Conservation (phyloP, 2,113 vertebrate genomes). For the Notarius lentiginosus region DNA sequence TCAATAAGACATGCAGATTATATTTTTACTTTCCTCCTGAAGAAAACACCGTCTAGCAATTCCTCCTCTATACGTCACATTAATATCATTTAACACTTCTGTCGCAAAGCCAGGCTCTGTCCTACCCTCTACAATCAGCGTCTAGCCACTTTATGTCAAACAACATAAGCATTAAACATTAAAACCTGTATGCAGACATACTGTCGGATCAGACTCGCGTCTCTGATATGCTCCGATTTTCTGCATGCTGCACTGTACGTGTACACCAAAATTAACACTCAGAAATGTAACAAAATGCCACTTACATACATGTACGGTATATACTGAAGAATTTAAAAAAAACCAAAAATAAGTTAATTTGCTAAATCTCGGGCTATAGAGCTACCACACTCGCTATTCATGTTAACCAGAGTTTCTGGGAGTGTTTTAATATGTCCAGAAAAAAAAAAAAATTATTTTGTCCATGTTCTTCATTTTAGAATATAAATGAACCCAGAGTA, state of each 20-base stretch:
- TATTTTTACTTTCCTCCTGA: neutral
- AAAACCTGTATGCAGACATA: too few species aligned
- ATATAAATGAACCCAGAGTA: neutral
- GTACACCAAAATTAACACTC: neutral
- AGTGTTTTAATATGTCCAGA: neutral
- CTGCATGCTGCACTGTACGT: neutral
- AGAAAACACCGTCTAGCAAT: neutral
- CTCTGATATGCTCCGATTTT: neutral
- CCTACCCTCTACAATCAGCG: neutral
- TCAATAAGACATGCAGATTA: neutral
- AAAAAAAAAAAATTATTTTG: neutral
- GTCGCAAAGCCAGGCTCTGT: neutral
- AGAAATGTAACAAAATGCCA: neutral
- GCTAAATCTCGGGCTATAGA: neutral
- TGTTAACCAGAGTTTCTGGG: neutral
- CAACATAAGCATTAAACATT: neutral
- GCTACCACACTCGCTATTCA: neutral
- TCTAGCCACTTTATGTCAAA: neutral
- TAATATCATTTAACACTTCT: neutral
- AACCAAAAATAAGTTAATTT: neutral
- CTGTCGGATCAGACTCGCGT: neutral
- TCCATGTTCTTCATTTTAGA: neutral
- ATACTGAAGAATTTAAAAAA: neutral
- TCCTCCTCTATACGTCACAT: neutral
- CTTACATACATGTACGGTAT: neutral